Base-by-base conservation (phyloP, 2,888 invertebrate genomes). In the Isotomurus palustris region DNA sequence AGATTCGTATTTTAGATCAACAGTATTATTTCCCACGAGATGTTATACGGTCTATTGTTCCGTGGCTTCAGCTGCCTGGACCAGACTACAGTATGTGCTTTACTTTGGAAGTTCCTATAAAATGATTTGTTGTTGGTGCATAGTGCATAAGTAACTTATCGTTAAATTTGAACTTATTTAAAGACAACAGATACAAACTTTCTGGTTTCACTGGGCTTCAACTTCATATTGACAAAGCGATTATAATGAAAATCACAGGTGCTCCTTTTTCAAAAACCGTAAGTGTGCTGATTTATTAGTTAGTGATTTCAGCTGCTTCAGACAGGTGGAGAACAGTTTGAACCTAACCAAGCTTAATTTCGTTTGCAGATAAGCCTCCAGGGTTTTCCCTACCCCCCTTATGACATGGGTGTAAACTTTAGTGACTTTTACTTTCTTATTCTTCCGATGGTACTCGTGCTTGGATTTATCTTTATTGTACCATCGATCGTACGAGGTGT, bases 301-400 rank as follows among this genome's bases (percentile, higher is more conserved):
- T 32, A 32, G n/a, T n/a, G n/a, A n/a, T n/a, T n/a, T n/a, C n/a
- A n/a, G n/a, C n/a, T n/a, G n/a, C n/a, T n/a, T n/a, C n/a, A n/a
- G n/a, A n/a, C n/a, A n/a, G n/a, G n/a, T n/a, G n/a, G 12, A 32
- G 32, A 12, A 32, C 32, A 41, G 10, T 41, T 14, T 14, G 10
- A 10, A 12, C 19, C 19, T 41, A 8, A 10, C n/a, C n/a, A 12
- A 17, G 10, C 41, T 44, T 44, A 44, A 44, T 24, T 5, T 14
- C 29, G 44, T 40, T 58, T 73, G 24, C 69, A 66, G 4, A 64
- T 83, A 25, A 71, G 72, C 1, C 47, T 79, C 1, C 80, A 81
- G 75, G 79, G 81, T 72, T 82, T 83, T 66, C 83, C 83, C 1
- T 81, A 79, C 72, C 79, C 79, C n/a, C 77, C 78, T 1, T 74